These are phyloP conservation scores for Alosa alosa DNA, from an alignment of 2,113 vertebrate species.

Conservation along the genomic window DNA sequence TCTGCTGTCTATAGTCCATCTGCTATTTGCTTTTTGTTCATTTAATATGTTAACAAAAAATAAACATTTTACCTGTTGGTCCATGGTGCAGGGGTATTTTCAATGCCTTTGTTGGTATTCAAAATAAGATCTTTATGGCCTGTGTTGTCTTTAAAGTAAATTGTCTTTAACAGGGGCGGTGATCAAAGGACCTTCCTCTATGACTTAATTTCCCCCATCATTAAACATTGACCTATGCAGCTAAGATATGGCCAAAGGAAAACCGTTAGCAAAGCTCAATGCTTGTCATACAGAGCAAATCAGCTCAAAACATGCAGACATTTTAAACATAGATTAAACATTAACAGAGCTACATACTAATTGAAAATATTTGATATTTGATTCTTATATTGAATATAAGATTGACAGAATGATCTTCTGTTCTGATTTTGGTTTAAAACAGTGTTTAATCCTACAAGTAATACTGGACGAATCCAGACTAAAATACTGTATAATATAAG, in stretches of 20 bases:
- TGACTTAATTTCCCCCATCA: background rate
- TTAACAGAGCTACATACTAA: background rate
- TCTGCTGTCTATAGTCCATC: background rate
- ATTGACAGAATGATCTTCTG: background rate
- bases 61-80: background rate
- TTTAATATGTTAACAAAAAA: background rate
- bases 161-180: background rate
- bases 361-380: background rate
- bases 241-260: background rate
- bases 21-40: background rate
- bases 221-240: background rate
- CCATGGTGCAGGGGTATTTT: background rate
- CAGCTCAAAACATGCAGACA: background rate
- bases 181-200: background rate
- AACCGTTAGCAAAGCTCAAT: background rate
- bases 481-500: no score
- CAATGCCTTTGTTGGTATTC: background rate
- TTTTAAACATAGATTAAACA: background rate
- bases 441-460: background rate
- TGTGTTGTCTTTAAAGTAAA: background rate
- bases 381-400: no score
- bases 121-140: background rate
- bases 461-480: background rate
- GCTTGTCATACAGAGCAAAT: background rate
- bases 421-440: background rate